Evolutionary conservation across 2,888 invertebrate species (phyloP).

Genomic region (Eupithecia insigniata): DNA sequence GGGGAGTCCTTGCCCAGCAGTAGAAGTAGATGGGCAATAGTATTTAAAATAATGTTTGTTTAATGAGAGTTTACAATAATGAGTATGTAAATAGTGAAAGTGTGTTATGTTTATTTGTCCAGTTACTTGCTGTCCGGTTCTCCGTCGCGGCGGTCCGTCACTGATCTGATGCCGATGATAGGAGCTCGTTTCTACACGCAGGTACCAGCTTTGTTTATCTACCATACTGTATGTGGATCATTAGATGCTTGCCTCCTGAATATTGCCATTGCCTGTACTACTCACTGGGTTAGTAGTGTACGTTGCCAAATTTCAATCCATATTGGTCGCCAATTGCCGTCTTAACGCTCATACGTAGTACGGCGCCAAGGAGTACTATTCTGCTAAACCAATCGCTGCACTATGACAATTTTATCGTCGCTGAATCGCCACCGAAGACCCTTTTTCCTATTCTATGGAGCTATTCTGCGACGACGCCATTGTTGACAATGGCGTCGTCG

Average conservation of each 20-base stretch:
- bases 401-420: neutral
- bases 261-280: neutral
- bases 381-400: neutral
- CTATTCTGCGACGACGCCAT: no score
- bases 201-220: slow-evolving; percentile 67
- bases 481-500: no score
- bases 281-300: neutral
- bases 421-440: neutral
- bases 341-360: no score
- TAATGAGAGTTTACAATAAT: no score
- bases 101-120: slow-evolving; percentile 11
- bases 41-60: no score
- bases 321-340: no score
- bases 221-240: neutral
- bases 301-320: no score
- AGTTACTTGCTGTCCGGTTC: slow-evolving; percentile 90
- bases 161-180: slow-evolving; percentile 99
- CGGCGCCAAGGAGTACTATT: no score
- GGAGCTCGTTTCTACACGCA: slow-evolving; percentile 98
- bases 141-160: slow-evolving; percentile 89
- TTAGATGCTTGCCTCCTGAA: neutral
- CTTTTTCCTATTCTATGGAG: neutral
- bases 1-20: no score
- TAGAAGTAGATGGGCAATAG: no score
- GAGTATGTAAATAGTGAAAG: no score